Base-by-base conservation (phyloP, 2,113 vertebrate species). In the Phyllostomus hastatus region DNA sequence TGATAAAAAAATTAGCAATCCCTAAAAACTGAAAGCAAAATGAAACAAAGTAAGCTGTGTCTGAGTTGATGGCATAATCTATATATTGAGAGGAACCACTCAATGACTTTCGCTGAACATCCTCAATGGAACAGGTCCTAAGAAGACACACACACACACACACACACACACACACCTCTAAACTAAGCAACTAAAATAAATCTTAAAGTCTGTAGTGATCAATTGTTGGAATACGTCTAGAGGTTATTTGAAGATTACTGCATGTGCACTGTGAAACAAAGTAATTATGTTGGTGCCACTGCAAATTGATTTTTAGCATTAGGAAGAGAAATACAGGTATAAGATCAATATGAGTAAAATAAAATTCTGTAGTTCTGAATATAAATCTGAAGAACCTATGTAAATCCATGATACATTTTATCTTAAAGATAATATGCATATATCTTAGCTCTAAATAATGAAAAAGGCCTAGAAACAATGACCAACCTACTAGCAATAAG, bases 1-100 rank as follows among this genome's bases (percentile, higher is more conserved):
- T 26, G 43, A 88, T 52, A 16, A 84, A 95, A 95, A 96, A 75
- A 28, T 35, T 70, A 92, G n/a, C 15, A 91, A 90, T 78, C n/a
- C 8, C 46, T 84, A 89, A 92, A 72, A 59, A 38, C 54, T 61
- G 4, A 66, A 94, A 80, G 9, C 50, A 93, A 88, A 93, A 79
- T 69, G 26, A 90, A 87, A 83, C 33, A 59, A 89, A 59, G 48
- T 54, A 88, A 72, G 0, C 43, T 67, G 1, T 46, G 17, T 79
- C 43, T 91, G 3, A 12, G 10, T 61, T 57, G 48, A 66, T 1
- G 4, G 43, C 8, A 82, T 50, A 73, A 33, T 28, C 6, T 54
- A 31, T 6, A 88, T 26, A 64, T 33, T 46, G 24, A 69, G 10
- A 72, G 14, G 14, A 59, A 61, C 1, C n/a, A 54, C 17, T 73